A percentile compares a stretch with the other conserved stretches of the same genome.
Evolutionary conservation across 2,113 vertebrate species (phyloP).

Genomic region (Prochilodus magdalenae): DNA sequence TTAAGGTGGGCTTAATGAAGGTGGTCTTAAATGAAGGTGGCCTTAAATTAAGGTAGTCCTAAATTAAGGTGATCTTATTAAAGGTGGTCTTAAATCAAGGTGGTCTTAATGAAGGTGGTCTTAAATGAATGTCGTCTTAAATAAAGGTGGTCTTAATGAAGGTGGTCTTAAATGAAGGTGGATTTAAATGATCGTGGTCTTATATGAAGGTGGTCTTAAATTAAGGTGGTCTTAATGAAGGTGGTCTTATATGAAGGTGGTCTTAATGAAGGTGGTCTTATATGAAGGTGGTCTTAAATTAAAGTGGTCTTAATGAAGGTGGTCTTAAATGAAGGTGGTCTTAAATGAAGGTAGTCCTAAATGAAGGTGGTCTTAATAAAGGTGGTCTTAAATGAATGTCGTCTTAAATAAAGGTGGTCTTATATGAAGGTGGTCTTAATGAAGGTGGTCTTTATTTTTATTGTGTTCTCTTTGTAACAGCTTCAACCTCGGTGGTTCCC

Average conservation of each 20-base stretch:
- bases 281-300: no score
- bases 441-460: slow-evolving; percentile 21
- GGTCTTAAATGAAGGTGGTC: neutral
- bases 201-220: no score
- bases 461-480: slow-evolving; percentile 67
- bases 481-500: slow-evolving; percentile 87
- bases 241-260: neutral
- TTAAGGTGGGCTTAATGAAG: neutral
- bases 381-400: neutral
- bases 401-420: neutral
- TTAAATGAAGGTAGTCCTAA: no score
- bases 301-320: slow-evolving; percentile 7
- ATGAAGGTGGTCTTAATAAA: neutral
- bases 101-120: neutral
- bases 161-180: neutral
- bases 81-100: neutral
- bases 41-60: neutral
- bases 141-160: neutral
- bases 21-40: neutral
- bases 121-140: no score
- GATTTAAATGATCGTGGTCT: no score
- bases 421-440: neutral
- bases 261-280: neutral
- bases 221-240: no score
- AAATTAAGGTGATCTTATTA: neutral